Base-by-base conservation (phyloP, 1,140 invertebrate genomes). In the Lordiphosa stackelbergi region DNA sequence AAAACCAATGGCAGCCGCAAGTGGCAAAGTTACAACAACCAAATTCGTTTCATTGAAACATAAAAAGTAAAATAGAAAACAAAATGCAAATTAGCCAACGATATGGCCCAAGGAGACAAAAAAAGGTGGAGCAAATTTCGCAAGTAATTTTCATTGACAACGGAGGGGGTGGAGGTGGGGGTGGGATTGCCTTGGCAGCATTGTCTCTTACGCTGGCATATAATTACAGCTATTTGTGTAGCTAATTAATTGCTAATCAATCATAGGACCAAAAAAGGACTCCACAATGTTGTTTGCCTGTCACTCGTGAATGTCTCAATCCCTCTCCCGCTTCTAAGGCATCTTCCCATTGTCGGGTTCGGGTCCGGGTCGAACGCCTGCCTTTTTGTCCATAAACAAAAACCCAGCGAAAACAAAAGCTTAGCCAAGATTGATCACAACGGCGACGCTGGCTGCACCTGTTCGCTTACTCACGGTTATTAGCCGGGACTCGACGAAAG, bases 231-330 rank as follows among this genome's bases (percentile, higher is more conserved):
- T 83, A 83, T 83, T 83, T 83, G 78, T 83, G 78, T 78, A 83
- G 78, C 78, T 83, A 83, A 83, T 83, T 83, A 83, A 83, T 83
- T 83, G 78, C 78, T 83, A 83, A 83, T 83, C 78, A 83, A 83
- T 83, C 78, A 83, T 85, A 73, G 79, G 68, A 51, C 58, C 41
- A n/a, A 28, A 34, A 46, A 46, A 46, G 43, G 43, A 46, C 41
- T 55, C 13, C 19, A 35, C 13, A 19, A 37, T 70, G 69, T 63
- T 83, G 57, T 56, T 72, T 71, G 62, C 52, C 54, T 74, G 59
- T 69, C 65, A 51, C 37, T 54, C 34, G 47, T 73, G 70, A 59
- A 75, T 77, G 63, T 73, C 73, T 73, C 69, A 73, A 79, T 78
- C 56, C 72, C 60, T 48, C 31, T n/a, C 10, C 11, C 77, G 77